These are phyloP conservation scores for Gymnoscopelus microlampas DNA, from an alignment of 2,797 vertebrate species.

Conservation along the genomic window DNA sequence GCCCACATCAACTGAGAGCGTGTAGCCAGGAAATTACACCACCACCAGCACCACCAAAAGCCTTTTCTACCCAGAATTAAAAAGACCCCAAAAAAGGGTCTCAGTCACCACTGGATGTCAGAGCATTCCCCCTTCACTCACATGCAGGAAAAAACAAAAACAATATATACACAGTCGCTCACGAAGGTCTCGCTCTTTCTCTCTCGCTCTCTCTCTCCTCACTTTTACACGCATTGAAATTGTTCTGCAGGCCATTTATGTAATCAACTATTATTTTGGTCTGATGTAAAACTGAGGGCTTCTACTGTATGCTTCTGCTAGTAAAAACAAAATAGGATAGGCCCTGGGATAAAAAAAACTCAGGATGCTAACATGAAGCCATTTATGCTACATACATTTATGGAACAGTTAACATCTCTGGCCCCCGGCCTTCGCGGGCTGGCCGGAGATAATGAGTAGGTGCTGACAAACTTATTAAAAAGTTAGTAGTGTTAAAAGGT, in stretches of 20 bases:
- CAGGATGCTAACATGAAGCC: background rate
- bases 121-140: slow-evolving; percentile 75
- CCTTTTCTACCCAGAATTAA: slow-evolving; percentile 52
- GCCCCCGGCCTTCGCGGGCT: too few relatives aligned
- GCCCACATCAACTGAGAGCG: slow-evolving; percentile 75
- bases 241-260: slow-evolving; percentile 55
- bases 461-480: too few relatives aligned
- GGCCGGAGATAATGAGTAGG: too few relatives aligned
- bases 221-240: slow-evolving; percentile 44
- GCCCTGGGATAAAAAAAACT: slow-evolving; percentile 8
- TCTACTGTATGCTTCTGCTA: background rate
- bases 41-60: slow-evolving; percentile 46
- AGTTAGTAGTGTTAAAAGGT: too few relatives aligned
- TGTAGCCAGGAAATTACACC: slow-evolving; percentile 78
- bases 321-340: slow-evolving; percentile 28
- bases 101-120: slow-evolving; percentile 53
- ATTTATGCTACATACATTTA: too few relatives aligned
- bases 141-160: slow-evolving; percentile 35
- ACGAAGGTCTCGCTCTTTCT: slow-evolving; percentile 53
- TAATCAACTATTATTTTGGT: slow-evolving; percentile 61
- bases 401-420: too few relatives aligned
- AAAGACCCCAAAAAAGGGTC: slow-evolving; percentile 17
- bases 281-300: slow-evolving; percentile 41
- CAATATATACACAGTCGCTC: slow-evolving; percentile 41
- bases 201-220: slow-evolving; percentile 27